These are phyloP conservation scores for Isurus oxyrinchus DNA, from an alignment of 2,113 vertebrate genomes.

Conservation along the genomic window DNA sequence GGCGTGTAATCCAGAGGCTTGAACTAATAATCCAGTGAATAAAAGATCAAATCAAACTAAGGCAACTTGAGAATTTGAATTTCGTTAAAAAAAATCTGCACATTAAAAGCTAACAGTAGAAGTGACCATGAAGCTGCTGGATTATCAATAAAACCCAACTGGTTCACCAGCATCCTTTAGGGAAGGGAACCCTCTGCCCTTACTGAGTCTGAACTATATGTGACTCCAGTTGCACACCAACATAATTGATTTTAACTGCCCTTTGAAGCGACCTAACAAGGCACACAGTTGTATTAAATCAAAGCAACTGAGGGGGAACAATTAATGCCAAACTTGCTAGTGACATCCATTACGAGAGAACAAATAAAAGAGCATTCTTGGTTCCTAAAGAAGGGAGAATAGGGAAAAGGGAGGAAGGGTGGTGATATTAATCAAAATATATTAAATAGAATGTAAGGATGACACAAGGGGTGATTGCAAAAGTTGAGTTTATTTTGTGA, in stretches of 20 bases:
- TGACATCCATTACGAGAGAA: neutral
- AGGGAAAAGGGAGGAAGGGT: neutral
- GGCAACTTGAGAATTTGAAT: neutral
- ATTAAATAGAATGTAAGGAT: neutral
- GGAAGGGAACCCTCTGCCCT: neutral
- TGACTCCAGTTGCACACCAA: neutral
- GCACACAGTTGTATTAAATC: neutral
- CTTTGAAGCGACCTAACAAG: neutral
- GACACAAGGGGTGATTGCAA: neutral
- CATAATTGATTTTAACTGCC: neutral
- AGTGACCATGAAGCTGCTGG: neutral
- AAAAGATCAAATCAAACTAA: neutral
- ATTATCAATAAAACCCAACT: neutral
- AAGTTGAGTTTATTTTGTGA: neutral
- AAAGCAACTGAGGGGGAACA: neutral
- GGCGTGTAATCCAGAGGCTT: neutral
- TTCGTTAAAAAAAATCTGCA: neutral
- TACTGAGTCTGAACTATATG: neutral
- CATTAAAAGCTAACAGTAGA: neutral
- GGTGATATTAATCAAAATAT: neutral
- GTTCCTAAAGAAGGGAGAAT: neutral
- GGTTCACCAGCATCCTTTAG: neutral
- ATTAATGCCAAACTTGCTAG: neutral
- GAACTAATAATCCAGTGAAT: neutral
- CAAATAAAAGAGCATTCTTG: neutral